phyloP scores from a whole-genome alignment of 2,113 vertebrate genomes.

The Pygoscelis adeliae region DNA sequence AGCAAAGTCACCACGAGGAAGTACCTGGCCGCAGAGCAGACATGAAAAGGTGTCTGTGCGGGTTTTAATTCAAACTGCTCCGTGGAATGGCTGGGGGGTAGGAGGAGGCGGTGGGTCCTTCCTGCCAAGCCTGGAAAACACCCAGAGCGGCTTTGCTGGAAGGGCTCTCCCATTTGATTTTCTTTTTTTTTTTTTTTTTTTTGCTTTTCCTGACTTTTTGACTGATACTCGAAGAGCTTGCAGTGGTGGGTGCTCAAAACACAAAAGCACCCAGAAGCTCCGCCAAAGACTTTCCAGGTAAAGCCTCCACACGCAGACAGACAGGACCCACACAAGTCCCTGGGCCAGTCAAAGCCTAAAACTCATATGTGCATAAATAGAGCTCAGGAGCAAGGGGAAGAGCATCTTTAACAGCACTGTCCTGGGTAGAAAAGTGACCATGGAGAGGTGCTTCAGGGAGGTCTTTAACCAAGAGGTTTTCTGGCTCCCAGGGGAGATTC shows the following conservation, averaged over 20 bases:
- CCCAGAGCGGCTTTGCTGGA: not conserved
- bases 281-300: not conserved
- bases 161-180: not conserved
- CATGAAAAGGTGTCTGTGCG: not conserved
- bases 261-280: not conserved
- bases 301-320: not conserved
- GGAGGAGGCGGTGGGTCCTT: not conserved
- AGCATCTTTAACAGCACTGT: not conserved
- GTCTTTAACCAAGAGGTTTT: not conserved
- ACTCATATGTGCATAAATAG: not conserved
- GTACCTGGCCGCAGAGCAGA: not conserved
- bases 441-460: not conserved
- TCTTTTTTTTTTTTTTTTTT: not conserved
- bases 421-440: not conserved
- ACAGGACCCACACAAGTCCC: not conserved
- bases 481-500: not conserved
- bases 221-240: not conserved
- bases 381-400: not conserved
- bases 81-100: not conserved
- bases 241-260: not conserved
- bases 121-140: not conserved
- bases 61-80: not conserved
- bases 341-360: not conserved
- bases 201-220: not conserved
- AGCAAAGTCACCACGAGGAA: not conserved